Base-by-base conservation (phyloP, 2,797 vertebrate genomes). In the Xiphophorus birchmanni region DNA sequence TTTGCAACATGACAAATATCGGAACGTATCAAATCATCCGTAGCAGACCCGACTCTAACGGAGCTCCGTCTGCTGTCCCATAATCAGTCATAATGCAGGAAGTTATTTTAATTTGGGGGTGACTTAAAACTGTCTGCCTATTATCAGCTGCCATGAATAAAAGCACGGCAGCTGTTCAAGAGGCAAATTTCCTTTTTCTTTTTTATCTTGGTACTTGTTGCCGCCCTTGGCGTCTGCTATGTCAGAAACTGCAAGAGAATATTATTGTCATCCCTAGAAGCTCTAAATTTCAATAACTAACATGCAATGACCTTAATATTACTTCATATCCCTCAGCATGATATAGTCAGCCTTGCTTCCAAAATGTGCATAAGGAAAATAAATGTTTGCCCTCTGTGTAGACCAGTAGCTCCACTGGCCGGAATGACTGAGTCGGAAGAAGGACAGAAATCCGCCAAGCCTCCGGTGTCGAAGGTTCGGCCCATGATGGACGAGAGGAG, bases 381-480 rank as follows among this genome's bases (percentile, higher is more conserved):
- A 42, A 73, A 40, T 52, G 26, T 26, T 78, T 56, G 21, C 40
- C 81, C 1, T 73, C 9, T 72, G 18, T 65, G 26, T 40, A 95
- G 95, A 78, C 76, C 73, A 0, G 26, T 3, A 12, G 69, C 87
- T 71, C 78, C 77, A 1, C 89, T 90, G 74, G 52, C 77, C 78
- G 91, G 84, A 83, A 29, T 74, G 42, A 83, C 80, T 0, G 84
- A 69, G 32, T 89, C 79, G 50, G 89, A 90, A 18, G 82, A 79
- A 52, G 73, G 67, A 23, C 35, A 18, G 78, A 65, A 4, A 75
- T 79, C 75, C 32, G 12, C 82, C 9, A 91, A 92, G 35, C 93
- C 91, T 2, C 93, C 87, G 0, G 92, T 95, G 80, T 93, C 93
- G 2, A 90, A 91, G 76, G 93, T 94, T 0, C 87, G 77, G 23